Conservation (phyloP, 2,888 invertebrate species). For the Acleris literana region DNA sequence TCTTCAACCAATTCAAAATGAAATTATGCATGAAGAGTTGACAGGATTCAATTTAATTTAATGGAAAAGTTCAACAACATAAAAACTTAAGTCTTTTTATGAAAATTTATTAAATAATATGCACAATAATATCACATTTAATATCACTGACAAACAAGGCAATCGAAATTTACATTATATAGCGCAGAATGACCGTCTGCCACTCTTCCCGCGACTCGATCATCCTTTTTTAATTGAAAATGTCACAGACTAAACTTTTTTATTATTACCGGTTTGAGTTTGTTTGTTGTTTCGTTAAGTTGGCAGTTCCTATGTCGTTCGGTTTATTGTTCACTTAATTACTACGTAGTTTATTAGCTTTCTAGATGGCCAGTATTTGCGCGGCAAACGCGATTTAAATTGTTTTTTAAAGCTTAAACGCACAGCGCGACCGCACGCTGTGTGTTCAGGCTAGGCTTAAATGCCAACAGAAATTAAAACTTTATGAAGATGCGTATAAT, state of each 20-base stretch:
- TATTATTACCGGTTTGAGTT: conserved; percentile 67
- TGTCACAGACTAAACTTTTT: conserved; percentile 69
- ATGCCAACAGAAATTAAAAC: conserved; percentile 26
- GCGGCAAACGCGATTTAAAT: conserved; percentile 10
- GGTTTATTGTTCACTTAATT: conserved; percentile 41
- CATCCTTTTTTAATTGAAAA: conserved; percentile 72
- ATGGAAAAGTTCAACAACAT: conserved; percentile 30
- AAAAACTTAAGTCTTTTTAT: conserved; percentile 11
- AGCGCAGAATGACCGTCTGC: conserved; percentile 51
- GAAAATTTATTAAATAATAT: conserved; percentile 33
- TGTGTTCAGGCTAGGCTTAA: conserved; percentile 23
- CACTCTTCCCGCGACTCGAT: conserved; percentile 42
- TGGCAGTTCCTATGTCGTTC: conserved; percentile 14
- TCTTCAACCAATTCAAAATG: conserved; percentile 24
- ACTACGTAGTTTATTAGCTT: conserved; percentile 48
- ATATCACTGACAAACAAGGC: conserved; percentile 43
- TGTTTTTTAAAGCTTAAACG: conserved; percentile 5
- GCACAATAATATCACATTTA: conserved; percentile 29
- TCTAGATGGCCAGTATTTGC: conserved; percentile 22
- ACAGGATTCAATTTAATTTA: conserved; percentile 34
- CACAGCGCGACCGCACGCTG: background rate
- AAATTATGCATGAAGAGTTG: conserved; percentile 29
- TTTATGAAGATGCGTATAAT: conserved; percentile 22
- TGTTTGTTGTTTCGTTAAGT: conserved; percentile 52
- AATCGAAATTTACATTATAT: conserved; percentile 48